A percentile compares a stretch with the other conserved stretches of the same genome.
Conservation (phyloP, 2,113 vertebrate genomes). For the Eidolon helvum region DNA sequence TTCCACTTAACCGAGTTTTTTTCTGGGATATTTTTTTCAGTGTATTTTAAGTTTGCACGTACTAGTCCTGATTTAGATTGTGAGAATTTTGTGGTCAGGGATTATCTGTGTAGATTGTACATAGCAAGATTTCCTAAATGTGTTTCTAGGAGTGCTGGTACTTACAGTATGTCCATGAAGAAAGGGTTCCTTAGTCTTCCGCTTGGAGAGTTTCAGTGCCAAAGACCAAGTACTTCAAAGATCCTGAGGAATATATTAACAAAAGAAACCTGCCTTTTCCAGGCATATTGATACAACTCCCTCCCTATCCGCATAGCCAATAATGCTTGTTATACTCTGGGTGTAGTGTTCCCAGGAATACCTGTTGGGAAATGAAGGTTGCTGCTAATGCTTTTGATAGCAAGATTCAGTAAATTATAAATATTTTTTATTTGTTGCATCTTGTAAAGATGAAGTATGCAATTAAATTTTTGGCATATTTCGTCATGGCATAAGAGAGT, state of each 20-base stretch:
- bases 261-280: not conserved
- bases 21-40: not conserved
- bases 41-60: not conserved
- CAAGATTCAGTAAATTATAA: slow-evolving; percentile 9
- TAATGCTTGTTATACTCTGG: not conserved
- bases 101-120: not conserved
- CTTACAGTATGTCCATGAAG: not conserved
- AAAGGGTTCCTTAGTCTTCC: not conserved
- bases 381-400: not conserved
- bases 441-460: not conserved
- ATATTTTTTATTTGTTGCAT: not conserved
- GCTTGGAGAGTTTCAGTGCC: not conserved
- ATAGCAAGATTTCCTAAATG: not conserved
- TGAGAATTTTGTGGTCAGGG: not conserved
- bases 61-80: not conserved
- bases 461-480: slow-evolving; percentile 2
- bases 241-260: not conserved
- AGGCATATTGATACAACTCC: not conserved
- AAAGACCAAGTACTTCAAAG: not conserved
- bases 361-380: not conserved
- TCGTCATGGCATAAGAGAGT: not conserved
- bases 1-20: not conserved
- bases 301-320: not conserved
- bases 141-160: not conserved
- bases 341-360: not conserved